Conservation (phyloP, 2,888 invertebrate genomes). For the Sinotaia quadrata region DNA sequence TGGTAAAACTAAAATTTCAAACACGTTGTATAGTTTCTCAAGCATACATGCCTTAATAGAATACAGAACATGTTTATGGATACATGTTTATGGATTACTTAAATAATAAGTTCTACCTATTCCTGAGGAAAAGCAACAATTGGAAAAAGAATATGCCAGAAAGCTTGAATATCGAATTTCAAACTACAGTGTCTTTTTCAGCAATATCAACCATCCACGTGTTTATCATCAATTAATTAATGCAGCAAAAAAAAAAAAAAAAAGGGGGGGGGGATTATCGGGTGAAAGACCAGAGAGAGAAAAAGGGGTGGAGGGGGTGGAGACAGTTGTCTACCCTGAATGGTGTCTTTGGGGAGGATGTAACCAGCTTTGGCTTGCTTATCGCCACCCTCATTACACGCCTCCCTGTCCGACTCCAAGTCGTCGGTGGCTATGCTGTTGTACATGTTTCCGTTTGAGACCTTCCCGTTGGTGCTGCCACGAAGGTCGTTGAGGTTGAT, state of each 20-base stretch:
- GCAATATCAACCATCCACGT: background rate
- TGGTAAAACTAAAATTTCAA: no score
- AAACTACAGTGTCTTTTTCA: background rate
- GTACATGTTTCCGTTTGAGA: constrained; percentile 72
- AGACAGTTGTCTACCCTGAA: constrained; percentile 62
- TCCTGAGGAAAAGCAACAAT: no score
- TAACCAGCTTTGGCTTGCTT: constrained; percentile 47
- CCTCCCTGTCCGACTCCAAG: constrained; percentile 66
- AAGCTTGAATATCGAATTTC: background rate
- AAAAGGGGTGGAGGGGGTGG: constrained; percentile 3
- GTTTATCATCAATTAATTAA: background rate
- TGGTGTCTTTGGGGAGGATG: constrained; percentile 61
- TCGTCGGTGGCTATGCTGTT: constrained; percentile 71
- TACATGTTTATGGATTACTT: no score
- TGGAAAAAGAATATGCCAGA: no score
- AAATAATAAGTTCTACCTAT: no score
- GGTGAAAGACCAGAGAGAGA: background rate
- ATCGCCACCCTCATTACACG: constrained; percentile 45
- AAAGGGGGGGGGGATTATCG: background rate
- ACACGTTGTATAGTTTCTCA: no score
- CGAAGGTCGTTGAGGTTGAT: constrained; percentile 79
- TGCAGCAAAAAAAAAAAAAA: background rate
- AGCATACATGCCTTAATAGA: no score
- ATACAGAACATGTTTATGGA: no score
- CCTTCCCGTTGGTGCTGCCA: constrained; percentile 60